Base-by-base conservation (phyloP, 1,140 invertebrate species). In the Drosophila repletoides region DNA sequence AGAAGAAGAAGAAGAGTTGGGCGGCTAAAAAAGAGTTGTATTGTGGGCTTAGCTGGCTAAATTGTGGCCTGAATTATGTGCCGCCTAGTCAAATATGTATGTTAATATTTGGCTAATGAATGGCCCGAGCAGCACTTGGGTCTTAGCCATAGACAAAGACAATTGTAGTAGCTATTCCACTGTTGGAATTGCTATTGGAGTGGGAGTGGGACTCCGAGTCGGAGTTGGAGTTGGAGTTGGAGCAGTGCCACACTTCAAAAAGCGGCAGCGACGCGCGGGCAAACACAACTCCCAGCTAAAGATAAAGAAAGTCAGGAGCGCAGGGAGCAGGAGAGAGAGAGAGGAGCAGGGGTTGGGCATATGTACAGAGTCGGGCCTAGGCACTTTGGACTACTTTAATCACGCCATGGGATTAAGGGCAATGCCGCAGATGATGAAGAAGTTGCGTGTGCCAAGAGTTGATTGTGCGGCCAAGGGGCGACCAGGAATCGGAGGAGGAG, bases 341-440 rank as follows among this genome's bases (percentile, higher is more conserved):
- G 49, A 65, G 66, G 9, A 12, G 15, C 17, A 21, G 31, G 34
- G 19, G 12, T 5, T 48, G 34, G 22, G n/a, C n/a, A n/a, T n/a
- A n/a, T n/a, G n/a, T n/a, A n/a, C n/a, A n/a, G 34, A 14, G 12
- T 5, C 31, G 34, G 22, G 40, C 19, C 21, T 10, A 6, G 40
- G 29, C 53, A 51, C 26, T 33, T 36, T 81, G 79, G 79, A 86
- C 79, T 84, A 79, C 80, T 83, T 83, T 83, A 83, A 83, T 83
- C 79, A 83, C 80, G 79, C 79, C 79, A 83, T 83, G 79, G 79
- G 79, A 83, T 83, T 84, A 84, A 75, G 80, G 77, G 79, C 58
- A 68, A 63, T 21, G 49, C 41, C 33, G 48, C 58, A 60, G 79
- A 83, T 83, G 79, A 83, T 83, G 79, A 79, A 84, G 79, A 83